Base-by-base conservation (phyloP, 2,888 invertebrate species). In the Caenorhabditis sp. region DNA sequence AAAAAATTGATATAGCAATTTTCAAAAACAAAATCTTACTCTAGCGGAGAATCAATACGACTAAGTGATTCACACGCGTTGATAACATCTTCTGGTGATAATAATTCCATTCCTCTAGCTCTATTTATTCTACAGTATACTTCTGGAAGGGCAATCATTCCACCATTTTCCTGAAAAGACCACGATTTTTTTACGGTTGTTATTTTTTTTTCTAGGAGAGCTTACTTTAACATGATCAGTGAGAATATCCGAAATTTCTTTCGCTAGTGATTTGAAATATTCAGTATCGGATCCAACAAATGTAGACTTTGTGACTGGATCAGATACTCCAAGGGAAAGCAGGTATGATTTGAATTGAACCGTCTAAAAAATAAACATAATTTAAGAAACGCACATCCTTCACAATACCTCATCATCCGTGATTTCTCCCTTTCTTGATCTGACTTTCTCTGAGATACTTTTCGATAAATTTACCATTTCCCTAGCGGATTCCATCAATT, bases 81-180 rank as follows among this genome's bases (percentile, higher is more conserved):
- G 54, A 97, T 89, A 80, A 97, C 91, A 91, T 99, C 99, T 89
- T 97, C 97, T 0, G 97, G 97, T 0, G 99, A 99, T 63, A 99
- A 90, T 0, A 99, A 91, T 90, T 97, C 95, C 80, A 97, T 90
- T 2, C 97, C 97, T 87, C 99, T 91, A 0, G 97, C 97, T 88
- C 99, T 91, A 89, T 99, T 99, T 1, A 97, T 93, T 82, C 97
- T 91, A 89, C 97, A 97, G 90, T 95, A 99, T 0, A 93, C 96
- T 90, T 99, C 99, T 3, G 96, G 93, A 66, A 99, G 89, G 0
- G 95, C 93, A 94, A 97, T 95, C 91, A 97, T 94, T 12, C 97
- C 97, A 36, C 97, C 96, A 88, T 92, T 92, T 87, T 95, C 93
- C 93, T 93, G 68, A 23, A 84, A 31, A 31, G 10, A 31, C 4